Evolutionary conservation across 2,888 invertebrate genomes (phyloP).

Genomic region (Lasioglossum leucozonium): DNA sequence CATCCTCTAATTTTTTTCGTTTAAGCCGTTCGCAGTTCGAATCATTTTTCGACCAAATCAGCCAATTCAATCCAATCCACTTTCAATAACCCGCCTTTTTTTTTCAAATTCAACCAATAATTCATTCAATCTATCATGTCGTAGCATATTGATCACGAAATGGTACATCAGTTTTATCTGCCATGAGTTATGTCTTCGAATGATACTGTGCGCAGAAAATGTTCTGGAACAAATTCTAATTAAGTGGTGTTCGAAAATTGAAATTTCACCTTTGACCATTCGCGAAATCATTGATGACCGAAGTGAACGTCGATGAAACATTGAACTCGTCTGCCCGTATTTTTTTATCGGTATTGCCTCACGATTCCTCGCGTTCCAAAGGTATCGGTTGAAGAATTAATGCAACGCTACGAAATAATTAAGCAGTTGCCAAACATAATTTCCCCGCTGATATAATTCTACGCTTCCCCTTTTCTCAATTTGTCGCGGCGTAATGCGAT

Average conservation of each 20-base stretch:
- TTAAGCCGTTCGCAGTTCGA: neutral
- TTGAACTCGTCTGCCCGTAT: neutral
- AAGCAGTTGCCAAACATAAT: constrained; percentile 39
- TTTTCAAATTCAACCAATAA: neutral
- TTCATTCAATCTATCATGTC: neutral
- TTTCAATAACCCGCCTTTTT: neutral
- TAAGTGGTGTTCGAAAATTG: neutral
- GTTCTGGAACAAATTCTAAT: neutral
- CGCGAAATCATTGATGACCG: neutral
- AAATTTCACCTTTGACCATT: neutral
- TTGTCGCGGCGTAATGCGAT: neutral
- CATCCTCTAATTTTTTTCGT: neutral
- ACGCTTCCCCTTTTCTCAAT: neutral
- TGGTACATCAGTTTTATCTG: neutral
- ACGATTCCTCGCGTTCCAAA: constrained; percentile 17
- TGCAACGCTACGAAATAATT: constrained; percentile 26
- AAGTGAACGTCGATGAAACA: constrained; percentile 7
- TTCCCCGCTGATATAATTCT: constrained; percentile 28
- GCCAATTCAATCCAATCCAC: constrained; percentile 26
- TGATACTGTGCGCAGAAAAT: neutral
- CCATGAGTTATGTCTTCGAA: neutral
- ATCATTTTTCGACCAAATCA: constrained; percentile 35
- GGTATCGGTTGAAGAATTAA: constrained; percentile 17
- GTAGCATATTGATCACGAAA: neutral
- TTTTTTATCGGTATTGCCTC: constrained; percentile 14